A percentile compares a stretch with the other conserved stretches of the same genome.
Conservation (phyloP, 2,113 vertebrate genomes). For the Equus przewalskii region DNA sequence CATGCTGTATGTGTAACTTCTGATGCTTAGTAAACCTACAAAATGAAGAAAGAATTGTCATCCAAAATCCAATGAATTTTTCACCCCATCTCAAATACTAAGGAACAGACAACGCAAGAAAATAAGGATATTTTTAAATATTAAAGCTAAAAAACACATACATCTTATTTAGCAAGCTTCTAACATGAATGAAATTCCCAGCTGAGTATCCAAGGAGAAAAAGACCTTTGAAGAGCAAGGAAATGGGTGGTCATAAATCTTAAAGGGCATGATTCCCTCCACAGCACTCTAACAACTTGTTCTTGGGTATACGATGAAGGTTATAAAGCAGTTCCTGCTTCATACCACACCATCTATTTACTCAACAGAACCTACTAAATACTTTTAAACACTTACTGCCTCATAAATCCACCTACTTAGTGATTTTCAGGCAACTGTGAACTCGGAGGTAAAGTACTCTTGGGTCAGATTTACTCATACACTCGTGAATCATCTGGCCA, state of each 20-base stretch:
- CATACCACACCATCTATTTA: not conserved
- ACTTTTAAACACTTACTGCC: not conserved
- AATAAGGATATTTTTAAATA: conserved; percentile 32
- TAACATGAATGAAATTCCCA: not conserved
- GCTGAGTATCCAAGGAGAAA: not conserved
- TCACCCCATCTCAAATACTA: conserved; percentile 57
- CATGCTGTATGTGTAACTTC: not conserved
- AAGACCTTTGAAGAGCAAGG: conserved; percentile 7
- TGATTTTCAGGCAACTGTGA: conserved; percentile 20
- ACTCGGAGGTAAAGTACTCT: not conserved
- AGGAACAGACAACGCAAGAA: conserved; percentile 30
- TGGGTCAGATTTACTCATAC: not conserved
- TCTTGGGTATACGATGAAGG: not conserved
- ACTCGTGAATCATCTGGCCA: not conserved
- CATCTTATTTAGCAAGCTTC: conserved; percentile 40
- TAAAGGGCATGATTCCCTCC: not conserved
- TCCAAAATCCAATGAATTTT: conserved; percentile 34
- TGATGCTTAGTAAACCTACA: not conserved
- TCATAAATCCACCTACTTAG: not conserved
- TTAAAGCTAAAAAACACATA: conserved; percentile 50
- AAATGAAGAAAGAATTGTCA: conserved; percentile 41
- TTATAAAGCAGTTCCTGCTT: not conserved
- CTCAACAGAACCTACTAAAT: conserved; percentile 3
- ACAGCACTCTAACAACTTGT: not conserved
- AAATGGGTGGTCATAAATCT: not conserved